phyloP scores from a whole-genome alignment of 2,113 vertebrate species.

The Rhinolophus ferrumequinum region DNA sequence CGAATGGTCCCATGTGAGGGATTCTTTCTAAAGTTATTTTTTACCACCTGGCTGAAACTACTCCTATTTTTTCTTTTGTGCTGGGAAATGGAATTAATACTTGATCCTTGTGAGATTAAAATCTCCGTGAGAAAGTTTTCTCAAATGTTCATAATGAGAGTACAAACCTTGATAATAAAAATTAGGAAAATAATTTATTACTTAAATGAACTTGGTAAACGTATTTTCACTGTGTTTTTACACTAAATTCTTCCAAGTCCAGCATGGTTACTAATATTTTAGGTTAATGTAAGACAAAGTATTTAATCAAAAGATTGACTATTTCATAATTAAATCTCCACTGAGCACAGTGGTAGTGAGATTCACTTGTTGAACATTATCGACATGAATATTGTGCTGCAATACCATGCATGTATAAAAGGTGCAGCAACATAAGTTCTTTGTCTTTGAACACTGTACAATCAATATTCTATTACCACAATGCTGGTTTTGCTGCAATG shows the following conservation, averaged over 20 bases:
- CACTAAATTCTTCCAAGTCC: constrained; percentile 40
- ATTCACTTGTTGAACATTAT: constrained; percentile 78
- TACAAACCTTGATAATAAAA: constrained; percentile 72
- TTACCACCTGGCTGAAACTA: neutral
- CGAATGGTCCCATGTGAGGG: neutral
- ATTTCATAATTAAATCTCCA: constrained; percentile 80
- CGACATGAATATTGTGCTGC: constrained; percentile 67
- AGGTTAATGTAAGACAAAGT: constrained; percentile 71
- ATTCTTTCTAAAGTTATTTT: neutral
- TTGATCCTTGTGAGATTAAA: constrained; percentile 4
- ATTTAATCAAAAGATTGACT: constrained; percentile 68
- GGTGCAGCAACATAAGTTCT: constrained; percentile 77
- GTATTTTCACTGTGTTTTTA: constrained; percentile 53
- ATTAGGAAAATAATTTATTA: constrained; percentile 62
- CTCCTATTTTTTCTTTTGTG: neutral
- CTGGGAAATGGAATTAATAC: neutral
- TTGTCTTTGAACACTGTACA: constrained; percentile 79
- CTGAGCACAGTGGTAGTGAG: constrained; percentile 21
- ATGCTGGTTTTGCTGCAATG: constrained; percentile 69
- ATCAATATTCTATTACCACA: constrained; percentile 86
- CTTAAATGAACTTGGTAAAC: constrained; percentile 57
- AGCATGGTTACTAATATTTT: constrained; percentile 73
- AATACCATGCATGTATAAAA: constrained; percentile 79
- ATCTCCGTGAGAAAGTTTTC: constrained; percentile 16
- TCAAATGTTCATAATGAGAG: constrained; percentile 31